phyloP scores from a whole-genome alignment of 2,888 invertebrate genomes.

The Trachelus stipa region DNA sequence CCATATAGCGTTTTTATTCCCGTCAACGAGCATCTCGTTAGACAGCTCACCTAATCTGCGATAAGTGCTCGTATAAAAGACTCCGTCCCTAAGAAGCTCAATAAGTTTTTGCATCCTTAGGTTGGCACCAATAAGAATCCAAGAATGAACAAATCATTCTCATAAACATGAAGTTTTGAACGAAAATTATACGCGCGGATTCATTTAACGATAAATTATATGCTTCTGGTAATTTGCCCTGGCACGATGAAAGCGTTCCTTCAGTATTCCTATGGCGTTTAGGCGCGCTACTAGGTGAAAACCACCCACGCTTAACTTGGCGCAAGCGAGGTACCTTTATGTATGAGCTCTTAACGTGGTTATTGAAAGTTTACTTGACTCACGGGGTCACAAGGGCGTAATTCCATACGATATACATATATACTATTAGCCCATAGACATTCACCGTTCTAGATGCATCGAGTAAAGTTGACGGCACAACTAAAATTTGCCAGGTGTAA shows the following conservation, averaged over 20 bases:
- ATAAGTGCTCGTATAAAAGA: slow-evolving; percentile 41
- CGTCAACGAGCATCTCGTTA: slow-evolving; percentile 5
- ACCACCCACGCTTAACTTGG: neutral
- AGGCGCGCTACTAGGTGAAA: neutral
- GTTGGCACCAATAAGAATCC: neutral
- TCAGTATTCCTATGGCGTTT: neutral
- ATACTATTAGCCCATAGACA: neutral
- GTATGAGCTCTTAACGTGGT: neutral
- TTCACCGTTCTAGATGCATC: neutral
- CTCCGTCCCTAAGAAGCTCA: neutral
- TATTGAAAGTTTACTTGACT: neutral
- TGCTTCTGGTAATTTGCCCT: neutral
- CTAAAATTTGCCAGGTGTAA: neutral
- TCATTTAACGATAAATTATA: neutral
- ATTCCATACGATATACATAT: neutral
- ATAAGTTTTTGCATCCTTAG: no score
- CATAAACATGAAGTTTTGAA: neutral
- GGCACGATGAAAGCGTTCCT: neutral
- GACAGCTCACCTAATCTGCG: slow-evolving; percentile 46
- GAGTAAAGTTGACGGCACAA: neutral
- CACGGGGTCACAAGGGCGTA: neutral
- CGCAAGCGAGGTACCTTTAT: neutral
- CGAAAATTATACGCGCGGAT: neutral
- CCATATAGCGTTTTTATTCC: neutral
- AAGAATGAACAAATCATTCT: neutral